Evolutionary conservation across 1,140 invertebrate species (phyloP).

Genomic region (Drosophila ogumai): DNA sequence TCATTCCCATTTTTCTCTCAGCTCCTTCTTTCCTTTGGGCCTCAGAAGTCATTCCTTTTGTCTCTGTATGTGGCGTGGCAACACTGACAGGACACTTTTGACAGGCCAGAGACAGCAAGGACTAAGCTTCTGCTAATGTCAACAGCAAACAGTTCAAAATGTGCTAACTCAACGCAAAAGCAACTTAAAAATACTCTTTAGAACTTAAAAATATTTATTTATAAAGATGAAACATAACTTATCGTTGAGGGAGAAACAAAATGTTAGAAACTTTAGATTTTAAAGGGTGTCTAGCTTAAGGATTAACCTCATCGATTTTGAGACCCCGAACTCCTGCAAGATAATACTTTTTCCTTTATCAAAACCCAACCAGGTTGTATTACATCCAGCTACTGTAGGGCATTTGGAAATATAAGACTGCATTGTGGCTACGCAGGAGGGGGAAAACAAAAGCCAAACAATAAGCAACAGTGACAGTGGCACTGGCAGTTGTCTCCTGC

Average conservation of each 20-base stretch:
- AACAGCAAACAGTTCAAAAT: conserved; percentile 78
- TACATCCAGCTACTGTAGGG: conserved; percentile 14
- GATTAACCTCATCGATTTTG: background rate
- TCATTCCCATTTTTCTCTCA: conserved; percentile 24
- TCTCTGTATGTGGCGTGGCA: conserved; percentile 60
- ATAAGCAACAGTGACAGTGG: conserved; percentile 78
- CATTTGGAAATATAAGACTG: conserved; percentile 34
- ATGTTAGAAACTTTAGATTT: background rate
- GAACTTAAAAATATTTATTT: background rate
- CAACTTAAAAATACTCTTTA: conserved; percentile 11
- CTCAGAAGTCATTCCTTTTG: conserved; percentile 34
- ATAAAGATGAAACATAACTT: no score
- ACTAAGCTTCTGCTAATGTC: conserved; percentile 81
- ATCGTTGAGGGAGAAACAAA: background rate
- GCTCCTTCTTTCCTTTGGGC: background rate
- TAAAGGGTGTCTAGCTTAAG: no score
- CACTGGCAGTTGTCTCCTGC: conserved; percentile 61
- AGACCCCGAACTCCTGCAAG: background rate
- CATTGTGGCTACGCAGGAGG: conserved; percentile 11
- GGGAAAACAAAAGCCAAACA: conserved; percentile 72
- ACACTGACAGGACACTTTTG: conserved; percentile 77
- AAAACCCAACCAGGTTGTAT: background rate
- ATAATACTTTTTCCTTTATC: background rate
- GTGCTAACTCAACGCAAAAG: background rate
- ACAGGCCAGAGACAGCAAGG: conserved; percentile 73